These are phyloP conservation scores for Dascyllus trimaculatus DNA, from an alignment of 2,113 vertebrate genomes.

Conservation along the genomic window DNA sequence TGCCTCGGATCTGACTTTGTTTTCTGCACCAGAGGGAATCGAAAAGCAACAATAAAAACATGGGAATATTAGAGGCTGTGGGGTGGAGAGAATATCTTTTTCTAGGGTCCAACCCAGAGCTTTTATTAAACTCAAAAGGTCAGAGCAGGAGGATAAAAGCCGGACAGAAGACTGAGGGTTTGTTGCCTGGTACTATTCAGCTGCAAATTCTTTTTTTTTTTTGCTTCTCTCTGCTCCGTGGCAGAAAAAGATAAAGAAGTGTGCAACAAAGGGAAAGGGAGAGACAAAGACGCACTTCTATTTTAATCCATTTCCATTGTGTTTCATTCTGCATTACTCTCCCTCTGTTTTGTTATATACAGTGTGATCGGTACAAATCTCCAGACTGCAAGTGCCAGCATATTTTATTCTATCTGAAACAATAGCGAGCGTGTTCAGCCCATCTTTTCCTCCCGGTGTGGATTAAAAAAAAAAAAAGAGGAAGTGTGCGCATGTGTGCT, in stretches of 20 bases:
- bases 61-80: slow-evolving; percentile 47
- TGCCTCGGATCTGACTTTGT: no score
- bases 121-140: slow-evolving; percentile 70
- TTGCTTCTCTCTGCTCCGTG: slow-evolving; percentile 43
- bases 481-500: not conserved
- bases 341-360: slow-evolving; percentile 42
- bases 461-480: no score
- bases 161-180: slow-evolving; percentile 46
- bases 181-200: slow-evolving; percentile 60
- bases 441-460: slow-evolving; percentile 4
- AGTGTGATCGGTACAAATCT: slow-evolving; percentile 48
- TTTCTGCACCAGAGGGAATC: slow-evolving; percentile 38
- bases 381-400: slow-evolving; percentile 38
- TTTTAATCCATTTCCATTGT: slow-evolving; percentile 61
- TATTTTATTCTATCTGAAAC: slow-evolving; percentile 56
- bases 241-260: slow-evolving; percentile 35
- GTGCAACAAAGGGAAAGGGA: slow-evolving; percentile 37
- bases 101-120: slow-evolving; percentile 36
- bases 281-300: slow-evolving; percentile 51
- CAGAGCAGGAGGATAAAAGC: slow-evolving; percentile 56
- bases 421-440: slow-evolving; percentile 50
- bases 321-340: slow-evolving; percentile 47
- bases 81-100: slow-evolving; percentile 37
- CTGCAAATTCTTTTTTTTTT: slow-evolving; percentile 36
- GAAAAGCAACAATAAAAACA: slow-evolving; percentile 51